Conservation (phyloP, 2,797 vertebrate genomes). For the Pseudomugil gertrudae region DNA sequence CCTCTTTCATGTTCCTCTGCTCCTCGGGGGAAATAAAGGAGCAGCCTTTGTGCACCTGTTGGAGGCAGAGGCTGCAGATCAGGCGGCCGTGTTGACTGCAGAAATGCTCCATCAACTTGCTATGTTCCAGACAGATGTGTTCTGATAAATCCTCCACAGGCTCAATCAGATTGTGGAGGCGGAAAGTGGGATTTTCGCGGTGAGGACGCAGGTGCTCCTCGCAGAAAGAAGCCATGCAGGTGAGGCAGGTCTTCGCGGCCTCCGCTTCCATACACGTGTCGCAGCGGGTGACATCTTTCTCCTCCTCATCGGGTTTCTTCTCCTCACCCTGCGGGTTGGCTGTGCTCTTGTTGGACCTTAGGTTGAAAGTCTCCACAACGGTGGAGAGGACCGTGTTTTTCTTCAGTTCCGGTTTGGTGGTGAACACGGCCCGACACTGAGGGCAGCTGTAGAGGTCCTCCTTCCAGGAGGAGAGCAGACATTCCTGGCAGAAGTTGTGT, state of each 20-base stretch:
- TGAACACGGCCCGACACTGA: slow-evolving; percentile 85
- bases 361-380: slow-evolving; percentile 83
- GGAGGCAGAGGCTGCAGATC: slow-evolving; percentile 90
- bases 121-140: slow-evolving; percentile 86
- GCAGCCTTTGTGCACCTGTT: slow-evolving; percentile 84
- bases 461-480: slow-evolving; percentile 85
- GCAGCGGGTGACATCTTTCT: slow-evolving; percentile 70
- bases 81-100: slow-evolving; percentile 80
- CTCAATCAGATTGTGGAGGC: slow-evolving; percentile 82
- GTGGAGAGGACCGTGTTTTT: slow-evolving; percentile 92
- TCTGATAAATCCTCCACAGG: slow-evolving; percentile 82
- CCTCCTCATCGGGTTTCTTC: not conserved
- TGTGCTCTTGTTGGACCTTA: not conserved
- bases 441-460: slow-evolving; percentile 81
- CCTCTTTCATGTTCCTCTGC: slow-evolving; percentile 83
- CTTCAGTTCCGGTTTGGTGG: slow-evolving; percentile 83
- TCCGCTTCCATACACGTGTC: slow-evolving; percentile 83
- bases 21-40: slow-evolving; percentile 69
- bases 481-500: slow-evolving; percentile 93
- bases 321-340: accelerated
- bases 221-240: slow-evolving; percentile 94
- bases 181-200: slow-evolving; percentile 85
- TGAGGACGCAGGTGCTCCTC: slow-evolving; percentile 89
- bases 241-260: slow-evolving; percentile 89
- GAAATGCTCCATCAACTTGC: slow-evolving; percentile 89